Conservation (phyloP, 1,140 invertebrate genomes). For the Coptotermes formosanus region DNA sequence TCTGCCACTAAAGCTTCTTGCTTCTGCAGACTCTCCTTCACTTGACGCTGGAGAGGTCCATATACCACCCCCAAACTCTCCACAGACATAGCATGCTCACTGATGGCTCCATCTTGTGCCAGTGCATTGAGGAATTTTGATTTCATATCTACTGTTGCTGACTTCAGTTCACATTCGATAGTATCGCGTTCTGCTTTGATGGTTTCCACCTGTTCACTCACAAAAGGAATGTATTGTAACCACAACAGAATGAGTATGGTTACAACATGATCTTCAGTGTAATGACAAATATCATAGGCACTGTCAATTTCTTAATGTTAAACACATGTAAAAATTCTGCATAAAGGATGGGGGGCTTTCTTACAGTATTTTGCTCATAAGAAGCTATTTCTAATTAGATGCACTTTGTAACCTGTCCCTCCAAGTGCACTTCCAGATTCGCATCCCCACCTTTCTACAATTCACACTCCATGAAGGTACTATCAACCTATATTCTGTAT, state of each 20-base stretch:
- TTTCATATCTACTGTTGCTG: constrained; percentile 81
- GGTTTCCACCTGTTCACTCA: constrained; percentile 66
- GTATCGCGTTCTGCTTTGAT: constrained; percentile 87
- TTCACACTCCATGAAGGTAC: too few relatives aligned
- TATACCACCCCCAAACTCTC: constrained; percentile 77
- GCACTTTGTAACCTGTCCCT: too few relatives aligned
- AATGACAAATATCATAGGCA: too few relatives aligned
- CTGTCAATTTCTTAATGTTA: too few relatives aligned
- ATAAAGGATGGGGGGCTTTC: too few relatives aligned
- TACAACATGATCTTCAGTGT: too few relatives aligned
- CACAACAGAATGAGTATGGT: constrained; percentile 10
- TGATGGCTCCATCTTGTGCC: constrained; percentile 79
- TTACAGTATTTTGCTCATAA: too few relatives aligned
- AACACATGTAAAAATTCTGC: too few relatives aligned
- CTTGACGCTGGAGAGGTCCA: constrained; percentile 77
- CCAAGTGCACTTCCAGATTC: too few relatives aligned
- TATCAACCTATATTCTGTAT: too few relatives aligned
- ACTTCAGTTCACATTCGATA: constrained; percentile 85
- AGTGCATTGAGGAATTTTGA: constrained; percentile 76
- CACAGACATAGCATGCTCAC: constrained; percentile 78
- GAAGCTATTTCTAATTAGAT: too few relatives aligned
- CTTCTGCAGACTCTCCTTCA: constrained; percentile 69
- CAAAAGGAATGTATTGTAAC: constrained; percentile 32
- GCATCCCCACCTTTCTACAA: too few relatives aligned
- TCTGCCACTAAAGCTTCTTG: constrained; percentile 77